Evolutionary conservation across 2,888 invertebrate species (phyloP).

Genomic region (Papilio gigon): DNA sequence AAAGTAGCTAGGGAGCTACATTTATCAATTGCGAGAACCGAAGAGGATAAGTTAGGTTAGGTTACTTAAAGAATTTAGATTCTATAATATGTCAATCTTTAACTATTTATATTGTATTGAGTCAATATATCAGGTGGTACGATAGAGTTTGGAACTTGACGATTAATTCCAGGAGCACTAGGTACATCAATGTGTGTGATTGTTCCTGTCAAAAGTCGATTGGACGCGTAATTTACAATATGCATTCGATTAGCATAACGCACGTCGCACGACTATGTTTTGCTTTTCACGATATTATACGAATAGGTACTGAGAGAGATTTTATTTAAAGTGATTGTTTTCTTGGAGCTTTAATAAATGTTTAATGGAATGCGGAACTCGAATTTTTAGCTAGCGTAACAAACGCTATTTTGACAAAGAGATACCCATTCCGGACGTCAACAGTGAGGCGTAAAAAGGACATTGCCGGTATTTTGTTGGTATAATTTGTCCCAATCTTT

Average conservation of each 20-base stretch:
- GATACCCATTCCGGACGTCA: no score
- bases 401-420: no score
- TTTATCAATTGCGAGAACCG: neutral
- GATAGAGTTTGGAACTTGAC: neutral
- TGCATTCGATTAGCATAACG: slow-evolving; percentile 42
- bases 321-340: neutral
- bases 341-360: neutral
- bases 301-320: neutral
- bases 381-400: slow-evolving; percentile 20
- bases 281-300: neutral
- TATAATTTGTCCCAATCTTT: no score
- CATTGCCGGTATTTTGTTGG: no score
- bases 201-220: neutral
- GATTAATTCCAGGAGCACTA: neutral
- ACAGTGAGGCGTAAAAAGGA: no score
- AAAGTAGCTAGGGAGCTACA: no score
- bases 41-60: neutral
- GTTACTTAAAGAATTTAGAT: neutral
- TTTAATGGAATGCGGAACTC: slow-evolving; percentile 23
- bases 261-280: slow-evolving; percentile 14
- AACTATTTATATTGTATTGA: no score
- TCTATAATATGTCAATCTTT: no score
- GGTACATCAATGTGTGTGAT: slow-evolving; percentile 12
- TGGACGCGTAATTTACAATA: slow-evolving; percentile 24
- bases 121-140: no score